These are phyloP conservation scores for Catharus minimus DNA, from an alignment of 2,113 vertebrate genomes.

Conservation along the genomic window DNA sequence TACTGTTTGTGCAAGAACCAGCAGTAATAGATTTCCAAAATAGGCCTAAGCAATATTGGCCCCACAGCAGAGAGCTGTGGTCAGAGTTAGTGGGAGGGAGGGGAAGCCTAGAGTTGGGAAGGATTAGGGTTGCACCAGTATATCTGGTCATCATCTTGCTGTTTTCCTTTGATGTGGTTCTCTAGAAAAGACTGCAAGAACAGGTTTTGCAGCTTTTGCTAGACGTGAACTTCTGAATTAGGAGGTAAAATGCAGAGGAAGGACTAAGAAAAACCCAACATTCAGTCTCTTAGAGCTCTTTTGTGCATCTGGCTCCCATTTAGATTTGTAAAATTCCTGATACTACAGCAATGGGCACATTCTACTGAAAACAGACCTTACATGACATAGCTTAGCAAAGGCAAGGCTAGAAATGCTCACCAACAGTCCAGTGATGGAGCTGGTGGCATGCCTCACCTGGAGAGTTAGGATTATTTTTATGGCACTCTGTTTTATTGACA, in stretches of 20 bases:
- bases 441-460: neutral
- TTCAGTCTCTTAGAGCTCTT: neutral
- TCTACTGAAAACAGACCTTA: neutral
- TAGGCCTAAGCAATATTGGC: neutral
- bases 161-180: slow-evolving; percentile 41
- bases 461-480: neutral
- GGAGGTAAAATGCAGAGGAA: neutral
- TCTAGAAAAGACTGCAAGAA: slow-evolving; percentile 16
- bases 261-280: neutral
- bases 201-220: slow-evolving; percentile 49
- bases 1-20: neutral
- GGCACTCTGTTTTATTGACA: neutral
- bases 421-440: neutral
- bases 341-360: neutral
- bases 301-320: neutral
- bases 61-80: slow-evolving; percentile 27
- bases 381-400: neutral
- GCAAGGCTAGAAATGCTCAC: neutral
- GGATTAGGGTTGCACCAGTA: slow-evolving; percentile 23
- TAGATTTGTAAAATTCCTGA: neutral
- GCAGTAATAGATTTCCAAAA: slow-evolving; percentile 28
- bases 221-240: slow-evolving; percentile 1
- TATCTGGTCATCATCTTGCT: slow-evolving; percentile 45
- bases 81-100: slow-evolving; percentile 17
- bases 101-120: slow-evolving; percentile 38